A percentile compares a stretch with the other conserved stretches of the same genome.
These are phyloP conservation scores for Tachuris rubrigastra DNA, from an alignment of 2,113 vertebrate genomes.

Conservation along the genomic window DNA sequence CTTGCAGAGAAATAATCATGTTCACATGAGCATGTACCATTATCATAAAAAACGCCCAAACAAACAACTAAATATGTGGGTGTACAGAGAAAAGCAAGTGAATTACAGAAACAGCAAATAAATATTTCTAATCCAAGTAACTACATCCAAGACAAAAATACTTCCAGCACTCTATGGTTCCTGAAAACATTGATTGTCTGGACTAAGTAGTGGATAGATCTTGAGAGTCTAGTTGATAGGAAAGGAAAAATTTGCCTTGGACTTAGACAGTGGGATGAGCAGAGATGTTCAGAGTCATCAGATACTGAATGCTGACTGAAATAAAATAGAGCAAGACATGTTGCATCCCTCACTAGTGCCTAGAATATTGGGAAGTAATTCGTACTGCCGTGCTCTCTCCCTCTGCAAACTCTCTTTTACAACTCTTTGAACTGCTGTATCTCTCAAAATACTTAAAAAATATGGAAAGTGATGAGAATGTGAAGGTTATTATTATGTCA, in stretches of 20 bases:
- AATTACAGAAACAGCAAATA: neutral
- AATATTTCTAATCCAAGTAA: neutral
- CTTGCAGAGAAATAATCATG: neutral
- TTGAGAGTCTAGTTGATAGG: neutral
- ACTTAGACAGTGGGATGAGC: neutral
- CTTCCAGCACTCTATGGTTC: neutral
- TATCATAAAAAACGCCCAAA: neutral
- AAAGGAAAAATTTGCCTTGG: neutral
- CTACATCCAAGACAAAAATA: neutral
- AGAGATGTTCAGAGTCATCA: neutral
- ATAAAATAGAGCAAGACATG: neutral
- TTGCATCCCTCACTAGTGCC: neutral
- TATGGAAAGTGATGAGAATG: neutral
- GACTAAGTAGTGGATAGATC: neutral
- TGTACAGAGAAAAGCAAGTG: neutral
- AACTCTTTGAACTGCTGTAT: neutral
- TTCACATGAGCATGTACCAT: neutral
- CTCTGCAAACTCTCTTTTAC: neutral
- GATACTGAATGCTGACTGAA: neutral
- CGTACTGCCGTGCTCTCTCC: neutral
- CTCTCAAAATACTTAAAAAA: neutral
- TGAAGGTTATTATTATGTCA: slow-evolving; percentile 1
- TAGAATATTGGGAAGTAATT: neutral
- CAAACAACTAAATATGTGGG: neutral
- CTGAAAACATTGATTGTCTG: neutral